A percentile compares a stretch with the other conserved stretches of the same genome.
Conservation (phyloP, 2,797 vertebrate species). For the Erethizon dorsatum region DNA sequence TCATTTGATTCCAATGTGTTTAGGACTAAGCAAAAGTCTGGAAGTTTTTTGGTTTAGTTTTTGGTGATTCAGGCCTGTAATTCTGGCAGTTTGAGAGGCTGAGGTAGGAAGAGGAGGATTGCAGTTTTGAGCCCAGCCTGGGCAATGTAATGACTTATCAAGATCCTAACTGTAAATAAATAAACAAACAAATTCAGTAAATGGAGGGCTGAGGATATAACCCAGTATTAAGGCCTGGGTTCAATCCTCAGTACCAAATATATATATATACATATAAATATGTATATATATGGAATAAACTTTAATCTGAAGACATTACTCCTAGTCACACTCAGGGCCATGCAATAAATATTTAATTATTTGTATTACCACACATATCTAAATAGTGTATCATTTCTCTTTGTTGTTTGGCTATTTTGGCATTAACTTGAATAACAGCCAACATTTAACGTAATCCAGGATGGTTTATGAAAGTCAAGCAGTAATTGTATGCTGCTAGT, state of each 20-base stretch:
- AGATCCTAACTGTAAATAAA: not conserved
- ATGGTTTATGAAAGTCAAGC: not conserved
- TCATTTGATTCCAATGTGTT: not conserved
- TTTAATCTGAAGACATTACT: not conserved
- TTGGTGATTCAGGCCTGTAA: not conserved
- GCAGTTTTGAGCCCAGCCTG: not conserved
- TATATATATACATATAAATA: not conserved
- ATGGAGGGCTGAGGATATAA: not conserved
- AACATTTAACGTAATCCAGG: slow-evolving; percentile 1
- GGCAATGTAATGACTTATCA: not conserved
- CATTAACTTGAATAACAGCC: not conserved
- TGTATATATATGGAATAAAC: not conserved
- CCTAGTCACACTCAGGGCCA: not conserved
- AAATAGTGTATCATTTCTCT: slow-evolving; percentile 16
- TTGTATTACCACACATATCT: not conserved
- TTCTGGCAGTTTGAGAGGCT: not conserved
- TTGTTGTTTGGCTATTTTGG: slow-evolving; percentile 33
- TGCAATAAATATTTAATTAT: slow-evolving; percentile 26
- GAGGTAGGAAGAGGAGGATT: not conserved
- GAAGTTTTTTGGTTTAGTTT: slow-evolving; percentile 14
- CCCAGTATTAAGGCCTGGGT: not conserved
- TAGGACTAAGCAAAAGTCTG: slow-evolving; percentile 42
- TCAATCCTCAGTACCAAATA: not conserved
- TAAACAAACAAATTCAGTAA: not conserved
- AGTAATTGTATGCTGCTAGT: not conserved